These are phyloP conservation scores for Argya squamiceps DNA, from an alignment of 2,797 vertebrate genomes.

Conservation along the genomic window DNA sequence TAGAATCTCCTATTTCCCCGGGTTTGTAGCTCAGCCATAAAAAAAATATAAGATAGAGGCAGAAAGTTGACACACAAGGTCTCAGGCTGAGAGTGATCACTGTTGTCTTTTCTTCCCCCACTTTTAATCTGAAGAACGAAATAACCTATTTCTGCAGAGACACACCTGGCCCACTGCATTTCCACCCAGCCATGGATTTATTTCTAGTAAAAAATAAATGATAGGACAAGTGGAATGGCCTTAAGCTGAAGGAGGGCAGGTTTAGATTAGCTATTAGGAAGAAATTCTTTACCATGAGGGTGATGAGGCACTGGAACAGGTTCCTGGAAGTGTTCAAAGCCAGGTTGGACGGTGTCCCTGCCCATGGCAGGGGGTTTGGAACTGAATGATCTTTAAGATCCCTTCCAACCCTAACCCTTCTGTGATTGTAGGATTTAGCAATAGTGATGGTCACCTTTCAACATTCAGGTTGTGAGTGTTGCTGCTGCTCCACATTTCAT, in stretches of 20 bases:
- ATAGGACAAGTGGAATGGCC: neutral
- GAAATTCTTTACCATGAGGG: neutral
- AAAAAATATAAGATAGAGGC: constrained; percentile 19
- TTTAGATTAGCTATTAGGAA: neutral
- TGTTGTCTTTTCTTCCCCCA: neutral
- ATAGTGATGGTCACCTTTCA: neutral
- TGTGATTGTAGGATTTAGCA: neutral
- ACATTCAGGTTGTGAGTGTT: neutral
- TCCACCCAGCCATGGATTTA: neutral
- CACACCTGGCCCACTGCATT: neutral
- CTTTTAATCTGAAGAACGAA: neutral
- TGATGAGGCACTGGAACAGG: neutral
- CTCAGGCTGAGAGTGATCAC: neutral
- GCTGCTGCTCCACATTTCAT: neutral
- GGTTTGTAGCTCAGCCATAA: constrained; percentile 43
- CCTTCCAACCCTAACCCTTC: neutral
- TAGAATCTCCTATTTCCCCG: constrained; percentile 37
- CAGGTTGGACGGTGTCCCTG: neutral
- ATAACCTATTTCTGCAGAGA: neutral
- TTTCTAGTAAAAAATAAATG: neutral
- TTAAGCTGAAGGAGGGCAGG: neutral
- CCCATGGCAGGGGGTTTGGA: neutral
- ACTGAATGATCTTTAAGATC: neutral
- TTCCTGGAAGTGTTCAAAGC: neutral
- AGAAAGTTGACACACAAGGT: constrained; percentile 20